Percentiles rank a stretch among this genome's conserved stretches.
Evolutionary conservation across 2,797 vertebrate genomes (phyloP).

Genomic region (Pangasius sanitwongsei): DNA sequence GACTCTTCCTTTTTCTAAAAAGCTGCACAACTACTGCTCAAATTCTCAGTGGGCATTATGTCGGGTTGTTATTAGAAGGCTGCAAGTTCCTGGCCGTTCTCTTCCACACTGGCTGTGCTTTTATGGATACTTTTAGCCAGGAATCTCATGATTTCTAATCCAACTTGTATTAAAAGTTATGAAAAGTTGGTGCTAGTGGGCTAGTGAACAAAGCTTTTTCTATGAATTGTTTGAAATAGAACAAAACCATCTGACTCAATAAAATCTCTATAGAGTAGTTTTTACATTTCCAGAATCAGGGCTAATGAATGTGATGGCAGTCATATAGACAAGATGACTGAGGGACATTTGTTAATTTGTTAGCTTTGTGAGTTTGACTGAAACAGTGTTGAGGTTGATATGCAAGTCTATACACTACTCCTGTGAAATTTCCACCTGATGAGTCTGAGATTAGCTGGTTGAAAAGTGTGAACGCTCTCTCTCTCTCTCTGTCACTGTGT

Average conservation of each 20-base stretch:
- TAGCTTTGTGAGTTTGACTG: not conserved
- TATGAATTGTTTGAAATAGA: not conserved
- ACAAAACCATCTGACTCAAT: not conserved
- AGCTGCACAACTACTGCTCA: not conserved
- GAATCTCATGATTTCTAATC: not conserved
- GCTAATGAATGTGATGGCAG: too few species aligned
- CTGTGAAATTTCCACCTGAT: not conserved
- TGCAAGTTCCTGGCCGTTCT: not conserved
- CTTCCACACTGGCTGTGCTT: not conserved
- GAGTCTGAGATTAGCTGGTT: not conserved
- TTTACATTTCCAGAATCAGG: not conserved
- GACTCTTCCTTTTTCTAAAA: not conserved
- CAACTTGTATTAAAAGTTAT: not conserved
- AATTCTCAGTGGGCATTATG: not conserved
- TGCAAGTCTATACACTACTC: too few species aligned
- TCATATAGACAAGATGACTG: conserved; percentile 1
- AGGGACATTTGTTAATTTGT: not conserved
- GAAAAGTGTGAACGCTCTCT: not conserved
- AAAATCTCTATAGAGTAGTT: not conserved
- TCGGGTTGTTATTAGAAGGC: not conserved
- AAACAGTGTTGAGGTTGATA: not conserved
- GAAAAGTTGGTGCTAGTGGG: not conserved
- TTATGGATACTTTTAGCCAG: not conserved
- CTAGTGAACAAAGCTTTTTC: not conserved
- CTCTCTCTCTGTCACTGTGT: not conserved